Evolutionary conservation across 2,888 invertebrate species (phyloP).

Genomic region (Sclerodermus sp.): DNA sequence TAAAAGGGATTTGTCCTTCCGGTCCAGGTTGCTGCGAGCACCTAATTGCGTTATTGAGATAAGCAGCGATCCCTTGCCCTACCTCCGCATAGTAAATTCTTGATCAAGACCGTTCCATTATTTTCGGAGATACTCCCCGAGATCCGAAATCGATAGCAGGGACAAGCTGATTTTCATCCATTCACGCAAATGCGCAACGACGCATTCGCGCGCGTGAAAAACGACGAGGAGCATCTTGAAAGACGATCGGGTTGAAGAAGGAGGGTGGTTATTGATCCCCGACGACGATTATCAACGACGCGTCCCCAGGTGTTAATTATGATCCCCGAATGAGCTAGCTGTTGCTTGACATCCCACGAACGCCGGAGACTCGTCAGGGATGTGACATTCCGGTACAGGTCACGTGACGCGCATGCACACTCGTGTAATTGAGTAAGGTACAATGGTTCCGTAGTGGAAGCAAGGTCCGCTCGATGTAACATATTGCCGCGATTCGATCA

Average conservation of each 20-base stretch:
- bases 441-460: constrained; percentile 7
- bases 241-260: too few relatives aligned
- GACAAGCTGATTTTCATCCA: too few relatives aligned
- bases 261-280: too few relatives aligned
- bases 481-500: constrained; percentile 33
- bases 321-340: not conserved
- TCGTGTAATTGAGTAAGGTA: constrained; percentile 5
- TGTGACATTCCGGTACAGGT: not conserved
- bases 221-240: too few relatives aligned
- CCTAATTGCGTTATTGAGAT: constrained; percentile 54
- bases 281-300: too few relatives aligned
- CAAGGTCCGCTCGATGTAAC: constrained; percentile 24
- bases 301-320: not conserved
- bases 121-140: not conserved
- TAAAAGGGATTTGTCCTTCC: constrained; percentile 53
- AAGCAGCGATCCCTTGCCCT: constrained; percentile 40
- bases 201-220: too few relatives aligned
- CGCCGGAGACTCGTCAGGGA: not conserved
- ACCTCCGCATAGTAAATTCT: constrained; percentile 4
- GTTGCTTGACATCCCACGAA: not conserved
- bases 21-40: constrained; percentile 34
- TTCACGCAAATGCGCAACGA: too few relatives aligned
- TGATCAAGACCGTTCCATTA: constrained; percentile 1
- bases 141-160: too few relatives aligned
- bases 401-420: not conserved